A percentile compares a stretch with the other conserved stretches of the same genome.
Evolutionary conservation across 2,113 vertebrate genomes (phyloP).

Genomic region (Elachura formosa): DNA sequence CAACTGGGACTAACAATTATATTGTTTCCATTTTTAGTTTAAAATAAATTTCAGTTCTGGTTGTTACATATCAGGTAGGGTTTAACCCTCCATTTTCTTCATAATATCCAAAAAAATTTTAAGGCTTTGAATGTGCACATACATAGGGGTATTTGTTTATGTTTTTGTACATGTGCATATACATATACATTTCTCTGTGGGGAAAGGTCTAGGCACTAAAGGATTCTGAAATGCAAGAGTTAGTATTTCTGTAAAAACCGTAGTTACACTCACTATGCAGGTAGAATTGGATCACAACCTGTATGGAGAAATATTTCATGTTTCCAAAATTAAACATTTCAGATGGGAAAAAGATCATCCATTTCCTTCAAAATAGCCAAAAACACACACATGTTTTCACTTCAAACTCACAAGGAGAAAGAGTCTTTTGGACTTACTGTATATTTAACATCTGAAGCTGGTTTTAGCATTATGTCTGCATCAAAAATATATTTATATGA

Average conservation of each 20-base stretch:
- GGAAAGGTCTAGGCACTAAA: background rate
- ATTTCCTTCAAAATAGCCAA: background rate
- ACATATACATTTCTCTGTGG: background rate
- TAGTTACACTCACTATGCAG: background rate
- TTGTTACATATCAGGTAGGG: background rate
- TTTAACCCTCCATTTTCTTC: background rate
- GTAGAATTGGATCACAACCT: background rate
- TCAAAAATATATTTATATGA: background rate
- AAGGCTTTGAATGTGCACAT: background rate
- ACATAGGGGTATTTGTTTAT: background rate
- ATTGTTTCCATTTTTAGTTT: background rate
- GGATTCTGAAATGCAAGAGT: background rate
- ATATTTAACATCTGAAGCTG: background rate
- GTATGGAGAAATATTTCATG: background rate
- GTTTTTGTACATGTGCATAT: accelerated
- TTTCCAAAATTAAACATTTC: background rate
- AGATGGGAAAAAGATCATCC: background rate
- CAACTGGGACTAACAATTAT: background rate
- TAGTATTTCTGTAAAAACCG: background rate
- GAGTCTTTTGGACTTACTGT: background rate
- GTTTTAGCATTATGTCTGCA: background rate
- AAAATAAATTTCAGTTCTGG: background rate
- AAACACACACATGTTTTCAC: background rate
- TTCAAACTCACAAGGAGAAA: background rate
- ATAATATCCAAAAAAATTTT: background rate